These are phyloP conservation scores for Autographa pulchrina DNA, from an alignment of 2,888 invertebrate genomes.

Conservation along the genomic window DNA sequence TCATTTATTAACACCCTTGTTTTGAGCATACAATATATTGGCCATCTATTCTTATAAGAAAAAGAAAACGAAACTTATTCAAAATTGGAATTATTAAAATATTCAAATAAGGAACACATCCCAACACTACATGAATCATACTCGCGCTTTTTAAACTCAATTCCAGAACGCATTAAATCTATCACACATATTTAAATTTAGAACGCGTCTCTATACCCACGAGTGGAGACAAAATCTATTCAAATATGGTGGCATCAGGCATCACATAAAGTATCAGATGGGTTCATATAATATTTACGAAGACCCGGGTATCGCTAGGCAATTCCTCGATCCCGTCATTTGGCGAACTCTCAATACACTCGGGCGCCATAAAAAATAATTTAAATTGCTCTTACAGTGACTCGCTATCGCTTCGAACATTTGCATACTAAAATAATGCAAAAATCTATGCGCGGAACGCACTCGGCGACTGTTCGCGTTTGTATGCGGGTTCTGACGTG, in stretches of 20 bases:
- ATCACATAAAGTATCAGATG: slow-evolving; percentile 68
- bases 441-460: slow-evolving; percentile 87
- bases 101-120: slow-evolving; percentile 43
- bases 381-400: slow-evolving; percentile 89
- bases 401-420: slow-evolving; percentile 85
- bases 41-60: slow-evolving; percentile 19
- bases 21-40: not conserved
- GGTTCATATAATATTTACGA: slow-evolving; percentile 83
- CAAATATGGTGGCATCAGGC: slow-evolving; percentile 56
- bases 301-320: slow-evolving; percentile 71
- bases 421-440: slow-evolving; percentile 90
- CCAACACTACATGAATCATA: slow-evolving; percentile 22
- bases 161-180: slow-evolving; percentile 52
- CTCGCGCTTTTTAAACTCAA: slow-evolving; percentile 35
- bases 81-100: slow-evolving; percentile 32
- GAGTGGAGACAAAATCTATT: slow-evolving; percentile 62
- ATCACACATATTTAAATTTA: slow-evolving; percentile 60
- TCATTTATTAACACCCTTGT: slow-evolving; percentile 37
- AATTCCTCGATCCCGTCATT: slow-evolving; percentile 74
- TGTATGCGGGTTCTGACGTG: slow-evolving; percentile 52
- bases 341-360: slow-evolving; percentile 87
- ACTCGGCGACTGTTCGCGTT: slow-evolving; percentile 73
- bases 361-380: slow-evolving; percentile 90
- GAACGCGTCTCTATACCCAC: slow-evolving; percentile 56
- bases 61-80: slow-evolving; percentile 6